Conservation (phyloP, 2,797 vertebrate genomes). For the Hipposideros larvatus region DNA sequence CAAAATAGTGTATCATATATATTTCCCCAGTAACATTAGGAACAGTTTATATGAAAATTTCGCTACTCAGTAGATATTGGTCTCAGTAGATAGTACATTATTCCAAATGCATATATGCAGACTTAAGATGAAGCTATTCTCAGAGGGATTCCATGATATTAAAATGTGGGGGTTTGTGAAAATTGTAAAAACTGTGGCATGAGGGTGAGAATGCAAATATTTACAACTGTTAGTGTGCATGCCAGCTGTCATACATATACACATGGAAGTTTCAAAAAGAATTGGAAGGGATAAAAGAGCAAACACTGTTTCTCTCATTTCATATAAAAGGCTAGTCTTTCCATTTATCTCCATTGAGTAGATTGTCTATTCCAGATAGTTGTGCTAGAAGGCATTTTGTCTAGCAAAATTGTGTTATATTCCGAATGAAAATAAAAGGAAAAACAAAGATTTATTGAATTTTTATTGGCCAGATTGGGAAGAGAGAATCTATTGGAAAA, state of each 20-base stretch:
- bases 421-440: constrained; percentile 61
- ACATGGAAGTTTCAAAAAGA: constrained; percentile 47
- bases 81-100: constrained; percentile 56
- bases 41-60: constrained; percentile 67
- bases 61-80: constrained; percentile 38
- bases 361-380: constrained; percentile 47
- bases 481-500: constrained; percentile 49
- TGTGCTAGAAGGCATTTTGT: constrained; percentile 54
- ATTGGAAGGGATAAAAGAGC: constrained; percentile 34
- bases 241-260: constrained; percentile 29
- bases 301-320: constrained; percentile 44
- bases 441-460: constrained; percentile 43
- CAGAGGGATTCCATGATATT: constrained; percentile 45
- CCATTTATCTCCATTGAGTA: constrained; percentile 65
- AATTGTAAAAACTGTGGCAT: constrained; percentile 28
- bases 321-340: constrained; percentile 44
- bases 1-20: constrained; percentile 56
- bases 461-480: constrained; percentile 48
- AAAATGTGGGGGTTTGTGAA: constrained; percentile 27
- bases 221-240: not conserved
- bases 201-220: constrained; percentile 7
- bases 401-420: constrained; percentile 62
- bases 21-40: constrained; percentile 42
- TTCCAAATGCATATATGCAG: constrained; percentile 60
- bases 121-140: constrained; percentile 51